These are phyloP conservation scores for Colostygia pectinataria DNA, from an alignment of 2,888 invertebrate genomes.

Conservation along the genomic window DNA sequence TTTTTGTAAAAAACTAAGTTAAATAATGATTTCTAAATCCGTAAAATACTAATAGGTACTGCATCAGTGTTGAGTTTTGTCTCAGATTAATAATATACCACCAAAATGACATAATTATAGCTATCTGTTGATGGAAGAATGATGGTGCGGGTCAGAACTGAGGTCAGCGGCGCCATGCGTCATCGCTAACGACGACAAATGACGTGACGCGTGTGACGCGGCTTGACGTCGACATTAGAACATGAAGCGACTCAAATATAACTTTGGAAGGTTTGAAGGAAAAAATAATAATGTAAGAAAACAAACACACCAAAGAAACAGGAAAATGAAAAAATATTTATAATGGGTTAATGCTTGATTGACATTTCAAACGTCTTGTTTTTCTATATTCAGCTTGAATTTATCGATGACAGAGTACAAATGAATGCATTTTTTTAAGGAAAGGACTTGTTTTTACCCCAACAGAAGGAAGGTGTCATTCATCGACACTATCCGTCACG, in stretches of 20 bases:
- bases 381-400: conserved; percentile 24
- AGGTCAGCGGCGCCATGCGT: conserved; percentile 77
- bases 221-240: conserved; percentile 34
- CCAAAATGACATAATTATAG: conserved; percentile 33
- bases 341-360: conserved; percentile 3
- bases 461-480: conserved; percentile 77
- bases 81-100: too few species aligned
- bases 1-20: too few species aligned
- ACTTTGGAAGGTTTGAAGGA: neutral
- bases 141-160: conserved; percentile 70
- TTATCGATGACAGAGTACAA: conserved; percentile 36
- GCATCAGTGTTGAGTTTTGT: conserved; percentile 19
- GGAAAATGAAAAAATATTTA: neutral
- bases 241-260: conserved; percentile 7
- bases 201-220: conserved; percentile 62
- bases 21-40: conserved; percentile 11
- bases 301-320: neutral
- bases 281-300: neutral
- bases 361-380: conserved; percentile 15
- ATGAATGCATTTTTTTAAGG: conserved; percentile 36
- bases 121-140: conserved; percentile 65
- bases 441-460: conserved; percentile 60
- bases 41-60: conserved; percentile 11
- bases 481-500: conserved; percentile 72
- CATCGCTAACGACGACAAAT: conserved; percentile 83